Base-by-base conservation (phyloP, 1,140 invertebrate species). In the Copidosoma floridanum region DNA sequence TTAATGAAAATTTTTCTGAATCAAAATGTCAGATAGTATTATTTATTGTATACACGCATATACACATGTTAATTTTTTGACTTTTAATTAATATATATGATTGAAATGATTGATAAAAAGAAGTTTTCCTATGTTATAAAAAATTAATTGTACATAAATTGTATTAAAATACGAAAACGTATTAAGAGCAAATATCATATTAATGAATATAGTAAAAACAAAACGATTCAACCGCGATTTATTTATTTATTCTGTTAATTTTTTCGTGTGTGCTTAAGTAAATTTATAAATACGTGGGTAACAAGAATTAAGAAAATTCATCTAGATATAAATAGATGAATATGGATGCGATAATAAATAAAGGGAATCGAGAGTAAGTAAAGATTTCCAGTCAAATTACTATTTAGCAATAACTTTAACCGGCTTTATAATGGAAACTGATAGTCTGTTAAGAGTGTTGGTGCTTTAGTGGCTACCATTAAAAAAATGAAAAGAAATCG, bases 321-420 rank as follows among this genome's bases (percentile, higher is more conserved):
- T n/a, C n/a, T n/a, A n/a, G n/a, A n/a, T n/a, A n/a, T n/a, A n/a
- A n/a, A n/a, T n/a, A n/a, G n/a, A n/a, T n/a, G n/a, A n/a, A n/a
- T n/a, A n/a, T n/a, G n/a, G n/a, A n/a, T n/a, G n/a, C n/a, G n/a
- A n/a, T n/a, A n/a, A n/a, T n/a, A 41, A 53, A 50, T 50, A 23
- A 61, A 57, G 29, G 23, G 38, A 60, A 59, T n/a, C n/a, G n/a
- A 63, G 47, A 66, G 51, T 26, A 26, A 61, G 63, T 50, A 55
- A 40, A 60, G 56, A 66, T 68, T 68, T 64, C 67, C 72, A 71
- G 73, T 75, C 73, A 71, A 73, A 73, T 74, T 74, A 75, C 64
- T n/a, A n/a, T n/a, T 61, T 73, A 73, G 72, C 70, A 75, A 74
- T 73, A 74, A 74, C 69, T 65, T n/a, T 38, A 71, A 65, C 48